phyloP scores from a whole-genome alignment of 2,113 vertebrate genomes.

The Falco punctatus region DNA sequence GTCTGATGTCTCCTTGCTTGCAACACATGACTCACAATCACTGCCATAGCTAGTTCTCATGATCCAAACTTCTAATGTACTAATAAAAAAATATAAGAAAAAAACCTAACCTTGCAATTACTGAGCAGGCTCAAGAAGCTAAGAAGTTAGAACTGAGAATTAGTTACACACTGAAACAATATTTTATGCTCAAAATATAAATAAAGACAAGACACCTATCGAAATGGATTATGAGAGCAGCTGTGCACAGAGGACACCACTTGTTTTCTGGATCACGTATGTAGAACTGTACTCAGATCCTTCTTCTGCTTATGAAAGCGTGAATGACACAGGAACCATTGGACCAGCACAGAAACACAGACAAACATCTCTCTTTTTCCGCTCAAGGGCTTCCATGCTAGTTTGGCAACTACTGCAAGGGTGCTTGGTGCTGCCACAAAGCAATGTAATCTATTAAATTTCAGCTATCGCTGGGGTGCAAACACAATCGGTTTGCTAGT shows the following conservation, averaged over 20 bases:
- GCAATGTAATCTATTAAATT: not conserved
- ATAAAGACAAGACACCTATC: slow-evolving; percentile 12
- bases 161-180: slow-evolving; percentile 4
- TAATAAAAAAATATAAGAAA: not conserved
- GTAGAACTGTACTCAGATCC: not conserved
- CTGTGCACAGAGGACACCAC: slow-evolving; percentile 66
- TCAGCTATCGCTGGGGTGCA: not conserved
- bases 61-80: not conserved
- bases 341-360: not conserved
- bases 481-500: not conserved
- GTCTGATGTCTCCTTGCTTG: not conserved
- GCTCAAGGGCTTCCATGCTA: not conserved
- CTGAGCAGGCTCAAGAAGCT: slow-evolving; percentile 45
- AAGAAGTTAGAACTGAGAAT: slow-evolving; percentile 11
- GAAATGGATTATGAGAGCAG: slow-evolving; percentile 1
- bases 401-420: not conserved
- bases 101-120: not conserved
- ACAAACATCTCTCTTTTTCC: not conserved
- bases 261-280: not conserved
- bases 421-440: not conserved
- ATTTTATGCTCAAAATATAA: slow-evolving; percentile 23
- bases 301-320: not conserved
- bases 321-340: not conserved
- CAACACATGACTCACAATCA: not conserved
- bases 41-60: not conserved